These are phyloP conservation scores for Stercorarius parasiticus DNA, from an alignment of 2,113 vertebrate species.

Conservation along the genomic window DNA sequence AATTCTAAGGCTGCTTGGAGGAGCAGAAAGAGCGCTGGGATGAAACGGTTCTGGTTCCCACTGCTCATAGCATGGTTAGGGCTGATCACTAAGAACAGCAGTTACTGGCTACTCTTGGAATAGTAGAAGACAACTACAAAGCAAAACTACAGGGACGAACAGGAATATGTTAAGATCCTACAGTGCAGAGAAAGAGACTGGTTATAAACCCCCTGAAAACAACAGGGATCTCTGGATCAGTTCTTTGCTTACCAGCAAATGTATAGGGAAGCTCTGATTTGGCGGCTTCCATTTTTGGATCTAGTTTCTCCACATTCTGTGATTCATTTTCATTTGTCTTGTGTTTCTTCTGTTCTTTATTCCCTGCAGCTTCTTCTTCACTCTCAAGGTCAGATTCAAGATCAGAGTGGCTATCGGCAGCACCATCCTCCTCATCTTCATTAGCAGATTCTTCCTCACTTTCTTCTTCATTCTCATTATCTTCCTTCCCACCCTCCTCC, in stretches of 20 bases:
- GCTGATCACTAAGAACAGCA: background rate
- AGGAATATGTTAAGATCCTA: background rate
- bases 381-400: constrained; percentile 79
- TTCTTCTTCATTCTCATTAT: background rate
- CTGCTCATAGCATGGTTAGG: background rate
- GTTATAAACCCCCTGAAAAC: background rate
- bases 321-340: background rate
- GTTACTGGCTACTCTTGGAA: background rate
- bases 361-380: constrained; percentile 29
- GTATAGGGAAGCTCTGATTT: constrained; percentile 86
- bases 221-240: background rate
- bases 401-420: constrained; percentile 78
- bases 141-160: background rate
- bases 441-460: background rate
- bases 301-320: constrained; percentile 41
- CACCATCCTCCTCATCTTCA: constrained; percentile 19
- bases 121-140: background rate
- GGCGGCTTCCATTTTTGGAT: constrained; percentile 67
- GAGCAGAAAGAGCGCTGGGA: background rate
- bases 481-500: background rate
- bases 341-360: background rate
- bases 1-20: background rate
- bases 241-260: constrained; percentile 79
- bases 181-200: background rate
- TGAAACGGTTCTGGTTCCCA: background rate